phyloP scores from a whole-genome alignment of 2,888 invertebrate species.

The Temnothorax unifasciatus region DNA sequence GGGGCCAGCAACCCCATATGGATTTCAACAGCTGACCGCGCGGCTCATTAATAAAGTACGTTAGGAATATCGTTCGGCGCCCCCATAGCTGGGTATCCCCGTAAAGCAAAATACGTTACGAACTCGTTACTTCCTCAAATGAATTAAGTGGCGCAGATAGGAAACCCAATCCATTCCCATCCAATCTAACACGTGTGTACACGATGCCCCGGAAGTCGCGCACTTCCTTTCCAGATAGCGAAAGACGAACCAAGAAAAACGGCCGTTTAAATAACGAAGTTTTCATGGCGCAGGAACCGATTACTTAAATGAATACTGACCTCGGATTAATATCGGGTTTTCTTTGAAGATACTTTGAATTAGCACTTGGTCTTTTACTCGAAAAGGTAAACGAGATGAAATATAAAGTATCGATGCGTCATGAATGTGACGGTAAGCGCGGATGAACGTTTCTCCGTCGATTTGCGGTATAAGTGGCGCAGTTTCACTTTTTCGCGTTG shows the following conservation, averaged over 20 bases:
- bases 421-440: neutral
- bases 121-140: slow-evolving; percentile 47
- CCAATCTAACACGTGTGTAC: slow-evolving; percentile 16
- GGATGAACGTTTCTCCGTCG: neutral
- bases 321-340: neutral
- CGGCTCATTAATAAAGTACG: slow-evolving; percentile 85
- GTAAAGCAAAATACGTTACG: slow-evolving; percentile 71
- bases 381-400: neutral
- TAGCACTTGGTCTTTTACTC: neutral
- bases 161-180: slow-evolving; percentile 32
- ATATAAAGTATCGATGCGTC: neutral
- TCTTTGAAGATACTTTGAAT: neutral
- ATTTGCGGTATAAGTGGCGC: neutral
- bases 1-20: slow-evolving; percentile 77
- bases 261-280: neutral
- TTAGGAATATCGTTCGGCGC: slow-evolving; percentile 76
- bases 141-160: slow-evolving; percentile 42
- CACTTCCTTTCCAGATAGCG: slow-evolving; percentile 29
- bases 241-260: neutral
- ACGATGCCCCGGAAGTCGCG: slow-evolving; percentile 43
- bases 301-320: neutral
- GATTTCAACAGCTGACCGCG: slow-evolving; percentile 84
- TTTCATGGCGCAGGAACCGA: neutral
- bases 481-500: slow-evolving; percentile 25
- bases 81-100: slow-evolving; percentile 63